phyloP scores from a whole-genome alignment of 1,140 invertebrate species.

The Ericerus pela region DNA sequence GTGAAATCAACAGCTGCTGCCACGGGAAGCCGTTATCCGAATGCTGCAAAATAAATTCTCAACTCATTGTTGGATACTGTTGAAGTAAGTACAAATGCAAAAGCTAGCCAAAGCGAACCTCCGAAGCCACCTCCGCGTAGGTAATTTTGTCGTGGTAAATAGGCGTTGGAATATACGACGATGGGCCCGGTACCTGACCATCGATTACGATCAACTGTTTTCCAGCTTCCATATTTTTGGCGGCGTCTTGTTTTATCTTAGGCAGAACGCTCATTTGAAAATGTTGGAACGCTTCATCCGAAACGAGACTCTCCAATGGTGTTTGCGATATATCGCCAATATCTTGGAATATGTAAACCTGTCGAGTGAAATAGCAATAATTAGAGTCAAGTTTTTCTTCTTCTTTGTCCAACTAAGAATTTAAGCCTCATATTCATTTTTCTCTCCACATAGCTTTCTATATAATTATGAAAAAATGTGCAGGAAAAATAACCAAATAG shows the following conservation, averaged over 20 bases:
- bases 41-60: slow-evolving; percentile 1
- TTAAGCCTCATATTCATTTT: too few species aligned
- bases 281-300: slow-evolving; percentile 1
- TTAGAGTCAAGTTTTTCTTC: too few species aligned
- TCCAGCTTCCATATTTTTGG: background rate
- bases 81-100: background rate
- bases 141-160: slow-evolving; percentile 5
- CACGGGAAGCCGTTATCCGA: slow-evolving; percentile 35
- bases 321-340: slow-evolving; percentile 4
- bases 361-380: too few species aligned
- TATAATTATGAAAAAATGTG: too few species aligned
- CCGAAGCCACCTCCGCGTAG: background rate
- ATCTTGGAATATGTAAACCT: slow-evolving; percentile 4
- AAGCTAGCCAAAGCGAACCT: too few species aligned
- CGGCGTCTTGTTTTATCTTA: slow-evolving; percentile 1
- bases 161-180: background rate
- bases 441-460: too few species aligned
- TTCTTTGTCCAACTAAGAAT: too few species aligned
- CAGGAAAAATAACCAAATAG: too few species aligned
- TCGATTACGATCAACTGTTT: slow-evolving; percentile 1
- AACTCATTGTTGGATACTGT: background rate
- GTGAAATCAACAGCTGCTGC: slow-evolving; percentile 55
- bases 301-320: background rate
- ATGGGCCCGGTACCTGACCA: background rate
- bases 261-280: slow-evolving; percentile 4